Conservation (phyloP, 2,113 vertebrate species). For the Rhadina sibilatrix region DNA sequence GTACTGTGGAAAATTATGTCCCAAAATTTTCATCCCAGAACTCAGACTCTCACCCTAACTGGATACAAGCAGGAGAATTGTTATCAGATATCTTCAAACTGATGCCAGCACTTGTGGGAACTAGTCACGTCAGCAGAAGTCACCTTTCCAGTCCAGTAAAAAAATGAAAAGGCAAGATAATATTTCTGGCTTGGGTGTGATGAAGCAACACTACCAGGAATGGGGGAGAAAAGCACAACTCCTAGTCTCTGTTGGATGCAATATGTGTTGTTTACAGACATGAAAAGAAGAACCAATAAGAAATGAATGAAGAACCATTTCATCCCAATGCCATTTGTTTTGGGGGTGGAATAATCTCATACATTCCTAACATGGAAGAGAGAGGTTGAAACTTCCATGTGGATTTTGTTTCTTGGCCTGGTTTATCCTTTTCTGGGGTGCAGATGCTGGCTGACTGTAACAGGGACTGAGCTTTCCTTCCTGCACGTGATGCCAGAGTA, state of each 20-base stretch:
- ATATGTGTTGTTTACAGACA: background rate
- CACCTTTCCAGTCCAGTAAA: background rate
- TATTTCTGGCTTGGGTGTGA: background rate
- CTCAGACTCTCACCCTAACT: background rate
- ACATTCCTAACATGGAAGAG: slow-evolving; percentile 23
- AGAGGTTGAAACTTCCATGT: slow-evolving; percentile 21
- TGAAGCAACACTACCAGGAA: background rate
- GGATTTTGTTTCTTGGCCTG: slow-evolving; percentile 45
- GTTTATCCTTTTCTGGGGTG: slow-evolving; percentile 52
- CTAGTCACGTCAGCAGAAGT: background rate
- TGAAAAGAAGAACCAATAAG: background rate
- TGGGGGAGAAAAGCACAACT: background rate
- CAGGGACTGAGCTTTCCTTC: slow-evolving; percentile 38
- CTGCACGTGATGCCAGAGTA: background rate
- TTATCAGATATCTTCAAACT: background rate
- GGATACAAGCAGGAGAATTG: background rate
- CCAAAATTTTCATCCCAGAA: background rate
- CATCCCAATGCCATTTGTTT: background rate
- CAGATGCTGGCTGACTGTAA: slow-evolving; percentile 39
- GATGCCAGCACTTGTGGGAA: background rate
- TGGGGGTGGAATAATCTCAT: background rate
- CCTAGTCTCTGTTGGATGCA: background rate
- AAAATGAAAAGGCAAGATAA: background rate
- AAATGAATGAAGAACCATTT: background rate
- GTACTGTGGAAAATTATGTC: background rate